Percentiles rank a stretch among this genome's conserved stretches.
Conservation (phyloP, 2,113 vertebrate species). For the Sapajus apella region DNA sequence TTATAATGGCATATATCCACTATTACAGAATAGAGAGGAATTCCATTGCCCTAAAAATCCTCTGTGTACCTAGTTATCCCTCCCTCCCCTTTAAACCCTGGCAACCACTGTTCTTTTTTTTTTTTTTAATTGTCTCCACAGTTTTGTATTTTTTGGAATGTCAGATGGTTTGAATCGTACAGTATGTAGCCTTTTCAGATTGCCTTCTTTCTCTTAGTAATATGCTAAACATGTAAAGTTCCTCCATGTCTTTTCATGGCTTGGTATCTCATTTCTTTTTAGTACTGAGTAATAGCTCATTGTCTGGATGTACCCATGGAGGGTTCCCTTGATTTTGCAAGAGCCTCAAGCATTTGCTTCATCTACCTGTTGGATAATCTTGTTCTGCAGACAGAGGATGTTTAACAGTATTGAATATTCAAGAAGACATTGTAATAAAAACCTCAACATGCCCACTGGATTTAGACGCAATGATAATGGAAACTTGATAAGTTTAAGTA, state of each 20-base stretch:
- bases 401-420: background rate
- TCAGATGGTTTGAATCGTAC: background rate
- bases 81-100: background rate
- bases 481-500: conserved; percentile 11
- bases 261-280: background rate
- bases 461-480: background rate
- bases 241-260: background rate
- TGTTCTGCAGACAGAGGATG: background rate
- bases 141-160: background rate
- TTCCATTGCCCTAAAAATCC: background rate
- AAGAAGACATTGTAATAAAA: conserved; percentile 18
- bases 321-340: background rate
- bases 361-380: background rate
- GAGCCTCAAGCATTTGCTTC: background rate
- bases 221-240: background rate
- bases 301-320: background rate
- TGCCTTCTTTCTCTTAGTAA: background rate
- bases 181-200: background rate
- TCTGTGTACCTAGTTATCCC: background rate
- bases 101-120: background rate
- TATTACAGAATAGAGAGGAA: background rate
- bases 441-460: background rate
- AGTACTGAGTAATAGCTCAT: background rate
- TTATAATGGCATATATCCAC: background rate
- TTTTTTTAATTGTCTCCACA: background rate